These are phyloP conservation scores for Cephalotes varians DNA, from an alignment of 2,888 invertebrate species.

Conservation along the genomic window DNA sequence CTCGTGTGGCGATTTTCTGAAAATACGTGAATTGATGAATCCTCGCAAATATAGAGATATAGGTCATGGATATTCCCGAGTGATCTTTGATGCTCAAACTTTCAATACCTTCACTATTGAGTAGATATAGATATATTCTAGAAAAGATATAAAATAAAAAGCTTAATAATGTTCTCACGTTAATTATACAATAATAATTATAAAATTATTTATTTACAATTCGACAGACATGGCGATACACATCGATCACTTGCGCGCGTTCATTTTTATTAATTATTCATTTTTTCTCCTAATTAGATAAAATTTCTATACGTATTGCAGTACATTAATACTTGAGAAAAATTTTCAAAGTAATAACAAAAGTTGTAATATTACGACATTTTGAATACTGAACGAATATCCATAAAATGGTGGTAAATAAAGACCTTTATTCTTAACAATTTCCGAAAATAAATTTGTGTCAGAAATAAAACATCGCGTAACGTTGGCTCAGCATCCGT, in stretches of 20 bases:
- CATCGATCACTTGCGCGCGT: neutral
- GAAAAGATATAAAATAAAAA: neutral
- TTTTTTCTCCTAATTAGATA: neutral
- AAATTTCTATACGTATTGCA: neutral
- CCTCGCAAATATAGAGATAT: neutral
- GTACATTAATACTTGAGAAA: neutral
- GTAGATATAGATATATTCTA: neutral
- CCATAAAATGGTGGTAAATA: neutral
- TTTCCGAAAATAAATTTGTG: conserved; percentile 26
- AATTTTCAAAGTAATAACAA: neutral
- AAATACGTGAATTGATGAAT: neutral
- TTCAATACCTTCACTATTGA: neutral
- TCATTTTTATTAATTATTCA: neutral
- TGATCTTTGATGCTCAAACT: neutral
- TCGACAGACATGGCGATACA: neutral
- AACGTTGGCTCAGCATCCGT: neutral
- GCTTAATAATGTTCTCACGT: neutral
- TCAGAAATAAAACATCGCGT: conserved; percentile 23
- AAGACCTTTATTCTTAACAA: neutral
- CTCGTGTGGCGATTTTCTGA: neutral
- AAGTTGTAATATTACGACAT: neutral
- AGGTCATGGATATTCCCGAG: conserved; percentile 8
- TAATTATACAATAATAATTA: neutral
- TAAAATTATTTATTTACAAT: neutral
- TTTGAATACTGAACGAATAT: neutral